phyloP scores from a whole-genome alignment of 1,140 invertebrate species.

The Drosophila quadrilineata region DNA sequence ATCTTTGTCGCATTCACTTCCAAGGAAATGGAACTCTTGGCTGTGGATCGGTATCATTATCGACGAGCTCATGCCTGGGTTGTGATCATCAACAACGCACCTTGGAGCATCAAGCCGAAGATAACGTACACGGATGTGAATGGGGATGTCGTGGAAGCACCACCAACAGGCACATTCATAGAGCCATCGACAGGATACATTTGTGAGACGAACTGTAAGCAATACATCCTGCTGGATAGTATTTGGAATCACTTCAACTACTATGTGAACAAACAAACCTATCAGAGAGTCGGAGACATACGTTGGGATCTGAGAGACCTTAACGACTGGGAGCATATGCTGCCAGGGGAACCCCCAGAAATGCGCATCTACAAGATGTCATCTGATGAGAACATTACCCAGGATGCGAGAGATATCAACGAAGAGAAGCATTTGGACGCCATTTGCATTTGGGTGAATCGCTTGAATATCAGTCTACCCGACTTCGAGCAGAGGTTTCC shows the following conservation, averaged over 20 bases:
- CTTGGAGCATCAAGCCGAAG: conserved; percentile 69
- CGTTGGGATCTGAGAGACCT: conserved; percentile 85
- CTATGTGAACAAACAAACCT: conserved; percentile 86
- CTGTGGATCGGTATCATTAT: conserved; percentile 87
- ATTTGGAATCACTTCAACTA: conserved; percentile 95
- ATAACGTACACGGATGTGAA: conserved; percentile 56
- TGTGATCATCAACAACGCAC: conserved; percentile 83
- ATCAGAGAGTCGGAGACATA: conserved; percentile 82
- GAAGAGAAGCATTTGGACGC: conserved; percentile 90
- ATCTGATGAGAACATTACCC: conserved; percentile 78
- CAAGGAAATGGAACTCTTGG: conserved; percentile 87
- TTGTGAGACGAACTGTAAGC: conserved; percentile 83
- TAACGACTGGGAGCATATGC: conserved; percentile 86
- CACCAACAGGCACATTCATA: conserved; percentile 86
- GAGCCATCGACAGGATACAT: conserved; percentile 89
- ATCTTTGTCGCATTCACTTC: background rate
- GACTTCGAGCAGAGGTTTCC: conserved; percentile 90
- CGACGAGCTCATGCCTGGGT: conserved; percentile 93
- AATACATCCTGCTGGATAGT: conserved; percentile 90
- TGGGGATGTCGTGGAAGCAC: conserved; percentile 57
- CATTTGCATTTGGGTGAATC: conserved; percentile 88
- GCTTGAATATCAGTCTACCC: conserved; percentile 85
- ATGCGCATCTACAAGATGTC: conserved; percentile 74
- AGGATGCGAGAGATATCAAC: conserved; percentile 68
- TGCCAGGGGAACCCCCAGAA: conserved; percentile 85